Conservation (phyloP, 2,113 vertebrate genomes). For the Stomatorhinus ivindoensis region DNA sequence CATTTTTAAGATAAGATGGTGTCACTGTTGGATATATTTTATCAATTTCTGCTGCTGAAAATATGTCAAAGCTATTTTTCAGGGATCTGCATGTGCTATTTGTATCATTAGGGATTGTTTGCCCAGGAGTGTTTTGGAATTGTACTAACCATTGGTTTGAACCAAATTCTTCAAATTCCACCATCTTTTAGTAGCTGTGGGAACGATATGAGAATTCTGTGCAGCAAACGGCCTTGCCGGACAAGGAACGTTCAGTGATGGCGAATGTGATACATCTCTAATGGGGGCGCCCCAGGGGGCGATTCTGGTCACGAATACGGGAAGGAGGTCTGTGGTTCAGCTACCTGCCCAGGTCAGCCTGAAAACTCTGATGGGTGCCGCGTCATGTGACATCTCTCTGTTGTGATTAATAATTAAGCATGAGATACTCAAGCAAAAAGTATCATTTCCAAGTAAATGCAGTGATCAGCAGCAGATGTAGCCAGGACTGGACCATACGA, state of each 20-base stretch:
- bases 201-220: not conserved
- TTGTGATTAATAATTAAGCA: not conserved
- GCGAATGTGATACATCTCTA: not conserved
- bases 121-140: not conserved
- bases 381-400: not conserved
- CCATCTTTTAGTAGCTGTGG: not conserved
- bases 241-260: not conserved
- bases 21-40: not conserved
- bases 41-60: not conserved
- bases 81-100: not conserved
- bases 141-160: not conserved
- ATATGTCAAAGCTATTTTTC: not conserved
- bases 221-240: not conserved
- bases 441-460: not conserved
- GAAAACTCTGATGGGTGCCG: not conserved
- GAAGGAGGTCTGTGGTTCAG: not conserved
- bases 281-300: not conserved
- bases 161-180: not conserved
- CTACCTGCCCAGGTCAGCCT: not conserved
- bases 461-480: not conserved
- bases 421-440: no score
- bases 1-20: not conserved
- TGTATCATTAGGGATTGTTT: not conserved
- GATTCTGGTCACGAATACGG: not conserved
- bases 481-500: not conserved